A percentile compares a stretch with the other conserved stretches of the same genome.
Evolutionary conservation across 2,113 vertebrate genomes (phyloP).

Genomic region (Eublepharis macularius): DNA sequence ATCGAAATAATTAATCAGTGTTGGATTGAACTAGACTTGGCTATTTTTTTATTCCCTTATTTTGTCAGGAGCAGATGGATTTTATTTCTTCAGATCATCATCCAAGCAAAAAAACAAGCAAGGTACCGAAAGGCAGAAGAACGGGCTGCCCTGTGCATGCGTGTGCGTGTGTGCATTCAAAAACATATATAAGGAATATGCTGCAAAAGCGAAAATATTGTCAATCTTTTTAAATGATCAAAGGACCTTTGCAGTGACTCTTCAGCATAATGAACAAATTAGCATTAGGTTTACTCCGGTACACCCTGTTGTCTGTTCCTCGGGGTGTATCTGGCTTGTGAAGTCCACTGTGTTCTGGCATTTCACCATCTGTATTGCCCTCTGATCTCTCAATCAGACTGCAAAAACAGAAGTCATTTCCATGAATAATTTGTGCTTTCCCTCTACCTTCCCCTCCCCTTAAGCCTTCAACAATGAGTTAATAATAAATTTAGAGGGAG

Average conservation of each 20-base stretch:
- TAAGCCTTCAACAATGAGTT: neutral
- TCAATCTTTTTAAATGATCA: neutral
- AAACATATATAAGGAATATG: conserved; percentile 14
- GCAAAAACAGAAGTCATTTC: neutral
- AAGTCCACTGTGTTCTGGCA: neutral
- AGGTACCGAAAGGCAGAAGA: conserved; percentile 77
- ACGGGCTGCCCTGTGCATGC: conserved; percentile 17
- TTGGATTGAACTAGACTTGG: conserved; percentile 37
- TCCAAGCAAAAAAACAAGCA: conserved; percentile 90
- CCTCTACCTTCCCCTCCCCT: neutral
- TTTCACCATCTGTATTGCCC: neutral
- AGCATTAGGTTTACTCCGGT: neutral
- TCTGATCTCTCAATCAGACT: neutral
- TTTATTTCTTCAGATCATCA: conserved; percentile 92
- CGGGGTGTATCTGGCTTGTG: neutral
- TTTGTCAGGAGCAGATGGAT: conserved; percentile 86
- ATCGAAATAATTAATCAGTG: conserved; percentile 35
- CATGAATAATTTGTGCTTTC: neutral
- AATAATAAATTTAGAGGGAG: neutral
- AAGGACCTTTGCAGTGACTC: neutral
- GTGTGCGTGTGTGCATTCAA: neutral
- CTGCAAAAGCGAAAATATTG: conserved; percentile 74
- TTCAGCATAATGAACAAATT: conserved; percentile 13
- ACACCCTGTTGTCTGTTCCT: neutral
- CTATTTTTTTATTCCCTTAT: conserved; percentile 65